Conservation (phyloP, 2,113 vertebrate genomes). For the Trematocara nigrifrons region DNA sequence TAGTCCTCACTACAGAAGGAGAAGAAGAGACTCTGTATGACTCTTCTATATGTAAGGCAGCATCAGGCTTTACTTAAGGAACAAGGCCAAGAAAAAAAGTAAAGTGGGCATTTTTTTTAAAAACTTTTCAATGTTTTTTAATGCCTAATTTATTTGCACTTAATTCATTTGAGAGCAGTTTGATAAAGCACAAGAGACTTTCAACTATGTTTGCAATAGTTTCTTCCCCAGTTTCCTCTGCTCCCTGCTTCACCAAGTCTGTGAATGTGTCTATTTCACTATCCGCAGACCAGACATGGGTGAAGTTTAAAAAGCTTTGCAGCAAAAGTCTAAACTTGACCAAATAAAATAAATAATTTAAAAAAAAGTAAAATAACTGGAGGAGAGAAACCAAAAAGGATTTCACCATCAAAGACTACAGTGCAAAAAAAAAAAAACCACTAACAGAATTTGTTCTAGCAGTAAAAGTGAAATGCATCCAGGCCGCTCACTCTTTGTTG, state of each 20-base stretch:
- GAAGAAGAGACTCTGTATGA: not conserved
- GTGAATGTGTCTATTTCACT: not conserved
- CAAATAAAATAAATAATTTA: rapidly evolving
- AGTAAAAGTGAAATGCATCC: not conserved
- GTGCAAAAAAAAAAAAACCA: not conserved
- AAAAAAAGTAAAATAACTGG: not conserved
- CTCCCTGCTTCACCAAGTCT: not conserved
- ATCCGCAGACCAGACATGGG: not conserved
- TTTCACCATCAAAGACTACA: not conserved
- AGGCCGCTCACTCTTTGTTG: not conserved
- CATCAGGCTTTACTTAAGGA: not conserved
- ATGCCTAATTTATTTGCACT: not conserved
- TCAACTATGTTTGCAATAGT: not conserved
- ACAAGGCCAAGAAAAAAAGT: not conserved
- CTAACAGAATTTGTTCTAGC: not conserved
- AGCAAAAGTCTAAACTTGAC: not conserved
- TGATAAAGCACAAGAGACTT: not conserved
- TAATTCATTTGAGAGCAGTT: not conserved
- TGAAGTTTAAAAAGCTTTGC: not conserved
- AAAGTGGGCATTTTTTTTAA: not conserved
- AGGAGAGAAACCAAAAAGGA: not conserved
- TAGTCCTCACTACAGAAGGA: not conserved
- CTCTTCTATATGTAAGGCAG: not conserved
- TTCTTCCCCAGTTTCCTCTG: not conserved
- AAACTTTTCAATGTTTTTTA: not conserved